Conservation (phyloP, 2,797 vertebrate species). For the Phalloptychus januarius region DNA sequence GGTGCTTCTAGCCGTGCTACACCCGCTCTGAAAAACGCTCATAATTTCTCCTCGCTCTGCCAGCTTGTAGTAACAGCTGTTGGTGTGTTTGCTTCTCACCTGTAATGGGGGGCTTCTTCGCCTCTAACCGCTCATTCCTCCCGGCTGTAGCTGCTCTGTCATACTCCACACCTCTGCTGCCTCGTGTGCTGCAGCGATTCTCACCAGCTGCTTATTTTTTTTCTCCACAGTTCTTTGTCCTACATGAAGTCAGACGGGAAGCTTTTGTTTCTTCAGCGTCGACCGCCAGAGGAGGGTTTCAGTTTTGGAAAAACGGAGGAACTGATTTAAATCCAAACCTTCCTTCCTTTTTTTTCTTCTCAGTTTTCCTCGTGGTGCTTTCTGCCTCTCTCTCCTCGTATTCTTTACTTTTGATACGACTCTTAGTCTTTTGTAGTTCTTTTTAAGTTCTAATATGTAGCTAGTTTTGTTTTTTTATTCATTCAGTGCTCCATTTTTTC, state of each 20-base stretch:
- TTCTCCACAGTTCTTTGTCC: constrained; percentile 92
- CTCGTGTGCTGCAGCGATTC: not conserved
- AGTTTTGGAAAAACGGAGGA: constrained; percentile 32
- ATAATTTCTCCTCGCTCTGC: constrained; percentile 15
- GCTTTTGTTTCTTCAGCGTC: constrained; percentile 40
- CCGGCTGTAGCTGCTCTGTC: constrained; percentile 23
- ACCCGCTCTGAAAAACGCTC: constrained; percentile 15
- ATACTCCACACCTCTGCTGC: constrained; percentile 9
- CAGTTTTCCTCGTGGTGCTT: constrained; percentile 55
- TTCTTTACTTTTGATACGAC: constrained; percentile 55
- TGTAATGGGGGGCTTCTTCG: constrained; percentile 15
- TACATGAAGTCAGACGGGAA: constrained; percentile 77
- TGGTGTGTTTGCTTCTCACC: constrained; percentile 43
- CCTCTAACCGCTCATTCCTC: constrained; percentile 23
- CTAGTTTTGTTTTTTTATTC: constrained; percentile 36
- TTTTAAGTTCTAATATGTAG: constrained; percentile 41
- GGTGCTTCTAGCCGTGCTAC: constrained; percentile 46
- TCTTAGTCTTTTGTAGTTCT: constrained; percentile 18
- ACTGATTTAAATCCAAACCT: constrained; percentile 32
- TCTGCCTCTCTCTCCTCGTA: constrained; percentile 27
- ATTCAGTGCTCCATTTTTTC: constrained; percentile 36
- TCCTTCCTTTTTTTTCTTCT: constrained; percentile 40
- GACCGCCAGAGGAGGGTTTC: constrained; percentile 39
- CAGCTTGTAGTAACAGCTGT: constrained; percentile 48
- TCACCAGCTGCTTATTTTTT: constrained; percentile 28